Evolutionary conservation across 2,797 vertebrate genomes (phyloP).

Genomic region (Ceryle rudis): DNA sequence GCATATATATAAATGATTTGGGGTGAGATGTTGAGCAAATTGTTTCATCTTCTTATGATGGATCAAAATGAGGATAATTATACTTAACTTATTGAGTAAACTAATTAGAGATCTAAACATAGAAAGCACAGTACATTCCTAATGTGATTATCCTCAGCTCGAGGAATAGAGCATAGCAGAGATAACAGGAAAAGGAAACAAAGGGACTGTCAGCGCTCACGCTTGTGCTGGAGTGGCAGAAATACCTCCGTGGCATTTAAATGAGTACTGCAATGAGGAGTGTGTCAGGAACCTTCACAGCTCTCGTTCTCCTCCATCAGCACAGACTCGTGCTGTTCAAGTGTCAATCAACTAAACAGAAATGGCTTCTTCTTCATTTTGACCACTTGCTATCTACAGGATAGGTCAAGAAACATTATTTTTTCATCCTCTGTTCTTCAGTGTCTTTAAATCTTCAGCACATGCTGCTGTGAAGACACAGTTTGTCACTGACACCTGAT

Average conservation of each 20-base stretch:
- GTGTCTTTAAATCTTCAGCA: neutral
- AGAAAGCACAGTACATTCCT: constrained; percentile 20
- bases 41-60: neutral
- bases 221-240: neutral
- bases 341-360: neutral
- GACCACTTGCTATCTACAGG: neutral
- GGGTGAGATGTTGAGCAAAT: neutral
- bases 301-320: neutral
- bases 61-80: constrained; percentile 7
- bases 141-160: constrained; percentile 8
- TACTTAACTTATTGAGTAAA: constrained; percentile 4
- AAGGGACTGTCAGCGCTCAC: neutral
- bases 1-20: neutral
- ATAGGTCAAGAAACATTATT: neutral
- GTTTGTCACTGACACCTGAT: neutral
- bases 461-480: neutral
- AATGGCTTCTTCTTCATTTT: neutral
- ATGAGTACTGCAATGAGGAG: neutral
- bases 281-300: neutral
- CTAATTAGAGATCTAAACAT: constrained; percentile 24
- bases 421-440: neutral
- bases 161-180: neutral
- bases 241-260: neutral
- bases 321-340: accelerated
- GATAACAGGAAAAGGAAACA: neutral